These are phyloP conservation scores for Megaleporinus macrocephalus DNA, from an alignment of 2,113 vertebrate species.

Conservation along the genomic window DNA sequence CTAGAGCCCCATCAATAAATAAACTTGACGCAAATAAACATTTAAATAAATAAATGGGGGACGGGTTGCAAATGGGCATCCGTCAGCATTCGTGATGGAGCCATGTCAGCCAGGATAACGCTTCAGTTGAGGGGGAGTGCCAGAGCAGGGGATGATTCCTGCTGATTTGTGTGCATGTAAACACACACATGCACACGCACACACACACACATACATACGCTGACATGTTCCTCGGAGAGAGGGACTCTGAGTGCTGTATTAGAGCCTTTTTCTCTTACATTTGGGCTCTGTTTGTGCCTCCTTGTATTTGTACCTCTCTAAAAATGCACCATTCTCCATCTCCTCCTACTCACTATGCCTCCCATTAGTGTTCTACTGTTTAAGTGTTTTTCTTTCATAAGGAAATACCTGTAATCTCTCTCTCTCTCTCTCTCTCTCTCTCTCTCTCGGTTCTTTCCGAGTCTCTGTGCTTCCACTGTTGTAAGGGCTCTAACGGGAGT, in stretches of 20 bases:
- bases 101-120: conserved; percentile 69
- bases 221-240: not conserved
- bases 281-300: conserved; percentile 31
- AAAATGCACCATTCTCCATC: conserved; percentile 21
- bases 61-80: conserved; percentile 73
- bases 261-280: conserved; percentile 37
- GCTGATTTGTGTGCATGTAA: conserved; percentile 49
- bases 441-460: conserved; percentile 6
- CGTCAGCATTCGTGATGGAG: conserved; percentile 77
- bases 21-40: conserved; percentile 78
- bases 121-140: conserved; percentile 66
- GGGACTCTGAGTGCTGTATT: not conserved
- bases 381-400: conserved; percentile 5
- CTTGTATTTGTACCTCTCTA: conserved; percentile 22
- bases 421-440: not conserved
- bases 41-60: conserved; percentile 80
- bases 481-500: conserved; percentile 41
- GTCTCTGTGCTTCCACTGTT: conserved; percentile 30
- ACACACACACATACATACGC: not conserved
- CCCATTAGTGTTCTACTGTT: not conserved
- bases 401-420: not conserved
- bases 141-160: conserved; percentile 51
- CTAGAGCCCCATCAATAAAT: conserved; percentile 77
- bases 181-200: not conserved
- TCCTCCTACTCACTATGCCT: not conserved